These are phyloP conservation scores for Enteromius fasciolatus DNA, from an alignment of 2,797 vertebrate species.

Conservation along the genomic window DNA sequence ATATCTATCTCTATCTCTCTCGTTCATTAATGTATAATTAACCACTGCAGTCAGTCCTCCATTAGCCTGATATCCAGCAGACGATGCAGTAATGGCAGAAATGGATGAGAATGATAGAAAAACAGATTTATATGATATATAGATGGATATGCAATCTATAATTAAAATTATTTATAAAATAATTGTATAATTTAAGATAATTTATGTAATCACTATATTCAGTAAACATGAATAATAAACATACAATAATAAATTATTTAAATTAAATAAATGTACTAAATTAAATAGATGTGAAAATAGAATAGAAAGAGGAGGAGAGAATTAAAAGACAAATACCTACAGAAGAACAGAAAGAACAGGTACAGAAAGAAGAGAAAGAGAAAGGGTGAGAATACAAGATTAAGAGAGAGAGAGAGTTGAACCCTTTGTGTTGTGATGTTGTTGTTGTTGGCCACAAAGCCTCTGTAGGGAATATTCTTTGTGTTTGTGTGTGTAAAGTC, in stretches of 20 bases:
- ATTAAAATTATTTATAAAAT: not conserved
- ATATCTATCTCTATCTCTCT: not conserved
- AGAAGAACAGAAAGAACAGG: conserved; percentile 29
- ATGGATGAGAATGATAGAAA: not conserved
- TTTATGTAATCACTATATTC: not conserved
- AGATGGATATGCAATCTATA: not conserved
- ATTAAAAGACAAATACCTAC: conserved; percentile 11
- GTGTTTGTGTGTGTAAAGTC: conserved; percentile 18
- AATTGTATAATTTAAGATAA: not conserved
- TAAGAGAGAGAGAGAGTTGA: conserved; percentile 21
- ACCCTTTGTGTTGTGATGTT: conserved; percentile 41
- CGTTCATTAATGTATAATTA: not conserved
- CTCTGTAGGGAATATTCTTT: conserved; percentile 33
- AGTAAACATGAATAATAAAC: not conserved
- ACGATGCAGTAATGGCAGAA: not conserved
- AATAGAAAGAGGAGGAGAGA: not conserved
- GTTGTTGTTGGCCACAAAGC: conserved; percentile 18
- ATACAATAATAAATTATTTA: too few relatives aligned
- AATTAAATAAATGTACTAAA: too few relatives aligned
- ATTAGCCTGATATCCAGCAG: not conserved
- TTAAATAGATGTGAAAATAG: not conserved
- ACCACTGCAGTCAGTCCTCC: not conserved
- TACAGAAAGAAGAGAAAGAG: conserved; percentile 2
- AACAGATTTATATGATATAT: not conserved
- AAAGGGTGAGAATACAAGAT: not conserved